Evolutionary conservation across 2,888 invertebrate species (phyloP), one percentile per base, ranked within the genome.

Genomic region (Hirtodrosophila alboralis): DNA sequence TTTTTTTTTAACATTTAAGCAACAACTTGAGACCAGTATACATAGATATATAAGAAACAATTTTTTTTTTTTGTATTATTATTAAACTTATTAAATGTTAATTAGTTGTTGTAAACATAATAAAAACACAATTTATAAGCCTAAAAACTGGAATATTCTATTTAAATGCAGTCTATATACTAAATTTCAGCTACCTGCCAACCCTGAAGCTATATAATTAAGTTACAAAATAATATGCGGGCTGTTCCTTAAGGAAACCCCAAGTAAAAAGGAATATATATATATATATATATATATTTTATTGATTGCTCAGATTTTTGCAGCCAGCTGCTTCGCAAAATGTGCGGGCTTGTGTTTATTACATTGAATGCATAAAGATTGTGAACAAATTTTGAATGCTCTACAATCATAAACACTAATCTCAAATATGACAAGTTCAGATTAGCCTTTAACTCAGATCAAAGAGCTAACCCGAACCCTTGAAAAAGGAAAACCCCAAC

Each of bases 51-150:
- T 30, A 38, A 38, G 38, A 14, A 1, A 3, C 9, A 12, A 21
- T 61, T 49, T 57, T 34, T 62, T 61, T 56, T 59, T 21, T n/a
- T n/a, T n/a, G n/a, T 62, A 53, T 62, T 64, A 57, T 40, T 28
- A 9, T 12, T 38, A 48, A 48, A 23, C 6, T 27, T 16, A 28
- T 31, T 38, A 49, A 75, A 66, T 76, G 69, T 69, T 75, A 69
- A 75, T 76, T 76, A 75, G 74, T 75, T 77, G 61, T 64, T 69
- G 37, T 56, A 76, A 58, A 62, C 10, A 9, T 61, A 65, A 70
- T 45, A 54, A 57, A 37, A 18, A 26, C n/a, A 40, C 4, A 37
- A 44, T 37, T 36, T 28, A n/a, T 40, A 64, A 57, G 48, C 47
- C 41, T 18, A 34, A 49, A n/a, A 49, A 30, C 21, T 13, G 8